Evolutionary conservation across 2,888 invertebrate genomes (phyloP).

Genomic region (Sthenelais limicola): DNA sequence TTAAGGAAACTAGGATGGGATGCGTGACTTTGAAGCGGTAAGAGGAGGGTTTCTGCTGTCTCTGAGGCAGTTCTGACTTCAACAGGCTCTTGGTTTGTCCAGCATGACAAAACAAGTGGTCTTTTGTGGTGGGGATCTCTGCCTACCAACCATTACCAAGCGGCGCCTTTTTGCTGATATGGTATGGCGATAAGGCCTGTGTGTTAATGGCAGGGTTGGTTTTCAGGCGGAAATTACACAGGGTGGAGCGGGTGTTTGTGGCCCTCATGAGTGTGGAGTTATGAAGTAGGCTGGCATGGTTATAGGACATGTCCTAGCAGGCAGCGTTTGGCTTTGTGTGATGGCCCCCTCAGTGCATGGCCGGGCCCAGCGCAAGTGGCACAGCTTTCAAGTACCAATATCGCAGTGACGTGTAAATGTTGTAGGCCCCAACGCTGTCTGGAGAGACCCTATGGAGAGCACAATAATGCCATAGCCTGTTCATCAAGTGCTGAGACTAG

Average conservation of each 20-base stretch:
- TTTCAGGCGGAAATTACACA: constrained; percentile 32
- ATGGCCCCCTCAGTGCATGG: constrained; percentile 10
- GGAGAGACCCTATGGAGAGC: constrained; percentile 6
- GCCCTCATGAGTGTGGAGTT: background rate
- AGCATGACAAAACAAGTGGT: too few relatives aligned
- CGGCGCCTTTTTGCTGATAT: constrained; percentile 3
- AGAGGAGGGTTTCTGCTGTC: constrained; percentile 14
- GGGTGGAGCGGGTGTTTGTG: constrained; percentile 22
- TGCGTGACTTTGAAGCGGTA: constrained; percentile 33
- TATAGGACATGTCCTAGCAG: constrained; percentile 5
- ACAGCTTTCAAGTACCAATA: constrained; percentile 34
- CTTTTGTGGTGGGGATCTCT: too few relatives aligned
- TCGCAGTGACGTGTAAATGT: constrained; percentile 17
- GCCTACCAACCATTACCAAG: too few relatives aligned
- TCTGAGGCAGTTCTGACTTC: background rate
- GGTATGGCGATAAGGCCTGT: too few relatives aligned
- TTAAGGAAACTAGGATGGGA: constrained; percentile 29
- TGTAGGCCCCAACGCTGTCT: constrained; percentile 8
- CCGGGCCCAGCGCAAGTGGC: constrained; percentile 9
- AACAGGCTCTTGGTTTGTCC: too few relatives aligned
- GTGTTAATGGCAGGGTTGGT: too few relatives aligned
- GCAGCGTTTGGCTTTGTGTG: constrained; percentile 10
- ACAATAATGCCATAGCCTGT: constrained; percentile 27
- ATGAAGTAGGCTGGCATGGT: background rate
- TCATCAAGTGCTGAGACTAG: constrained; percentile 26